A percentile compares a stretch with the other conserved stretches of the same genome.
These are phyloP conservation scores for Nibea albiflora DNA, from an alignment of 2,113 vertebrate species.

Conservation along the genomic window DNA sequence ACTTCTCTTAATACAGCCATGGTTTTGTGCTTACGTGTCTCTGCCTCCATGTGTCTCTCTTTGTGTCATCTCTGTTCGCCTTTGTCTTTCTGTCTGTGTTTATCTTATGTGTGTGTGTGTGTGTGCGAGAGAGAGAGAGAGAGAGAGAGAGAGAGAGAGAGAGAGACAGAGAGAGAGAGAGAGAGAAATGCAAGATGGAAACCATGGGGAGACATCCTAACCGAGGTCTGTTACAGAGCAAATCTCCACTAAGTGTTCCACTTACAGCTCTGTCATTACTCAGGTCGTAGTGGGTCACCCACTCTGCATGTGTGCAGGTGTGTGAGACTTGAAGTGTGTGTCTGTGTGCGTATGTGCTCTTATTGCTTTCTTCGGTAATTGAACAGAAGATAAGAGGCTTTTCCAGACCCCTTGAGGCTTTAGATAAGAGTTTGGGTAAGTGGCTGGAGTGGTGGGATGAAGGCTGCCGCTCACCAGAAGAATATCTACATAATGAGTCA, in stretches of 20 bases:
- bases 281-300: constrained; percentile 65
- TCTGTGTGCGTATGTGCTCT: background rate
- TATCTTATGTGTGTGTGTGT: background rate
- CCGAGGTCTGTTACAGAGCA: constrained; percentile 36
- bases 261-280: constrained; percentile 72
- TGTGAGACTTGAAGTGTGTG: constrained; percentile 27
- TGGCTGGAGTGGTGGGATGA: constrained; percentile 26
- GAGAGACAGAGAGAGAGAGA: constrained; percentile 11
- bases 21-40: constrained; percentile 3
- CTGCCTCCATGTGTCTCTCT: constrained; percentile 19
- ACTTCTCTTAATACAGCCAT: background rate
- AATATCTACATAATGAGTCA: constrained; percentile 8
- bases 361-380: constrained; percentile 39
- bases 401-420: constrained; percentile 57
- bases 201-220: constrained; percentile 26
- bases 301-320: constrained; percentile 24
- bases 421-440: constrained; percentile 48
- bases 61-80: constrained; percentile 21
- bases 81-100: constrained; percentile 27
- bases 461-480: constrained; percentile 22
- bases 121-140: constrained; percentile 5
- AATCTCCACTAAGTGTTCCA: constrained; percentile 60
- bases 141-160: constrained; percentile 13
- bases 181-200: constrained; percentile 20
- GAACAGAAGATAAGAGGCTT: constrained; percentile 60